These are phyloP conservation scores for Ammospiza nelsoni DNA, from an alignment of 2,113 vertebrate species.

Conservation along the genomic window DNA sequence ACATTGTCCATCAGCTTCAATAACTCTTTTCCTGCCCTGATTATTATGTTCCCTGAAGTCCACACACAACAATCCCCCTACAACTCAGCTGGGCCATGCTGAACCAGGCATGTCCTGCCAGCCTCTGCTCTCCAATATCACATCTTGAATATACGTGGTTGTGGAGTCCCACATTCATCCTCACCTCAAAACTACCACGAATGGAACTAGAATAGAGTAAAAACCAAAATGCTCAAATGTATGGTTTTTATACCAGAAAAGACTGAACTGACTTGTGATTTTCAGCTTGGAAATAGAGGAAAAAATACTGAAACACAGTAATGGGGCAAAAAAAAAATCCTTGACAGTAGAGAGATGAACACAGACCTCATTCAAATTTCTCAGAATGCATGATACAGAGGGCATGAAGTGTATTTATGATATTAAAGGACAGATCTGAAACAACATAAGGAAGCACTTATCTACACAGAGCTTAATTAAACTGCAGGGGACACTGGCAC, in stretches of 20 bases:
- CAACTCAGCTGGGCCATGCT: neutral
- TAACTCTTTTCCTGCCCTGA: neutral
- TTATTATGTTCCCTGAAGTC: neutral
- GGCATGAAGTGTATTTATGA: neutral
- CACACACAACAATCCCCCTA: neutral
- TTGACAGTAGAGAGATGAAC: neutral
- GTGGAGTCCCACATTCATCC: neutral
- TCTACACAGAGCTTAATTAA: conserved; percentile 11
- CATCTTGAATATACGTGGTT: neutral
- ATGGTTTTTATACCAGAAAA: neutral
- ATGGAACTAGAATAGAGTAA: neutral
- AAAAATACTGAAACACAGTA: neutral
- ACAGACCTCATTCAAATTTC: neutral
- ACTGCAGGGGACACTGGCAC: neutral
- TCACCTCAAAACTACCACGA: neutral
- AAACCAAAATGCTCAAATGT: neutral
- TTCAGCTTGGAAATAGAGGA: neutral
- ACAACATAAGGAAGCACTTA: conserved; percentile 37
- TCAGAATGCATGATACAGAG: neutral
- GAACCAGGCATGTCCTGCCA: neutral
- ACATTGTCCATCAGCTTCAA: conserved; percentile 16
- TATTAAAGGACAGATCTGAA: neutral
- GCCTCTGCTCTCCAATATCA: neutral
- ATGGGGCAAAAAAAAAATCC: neutral
- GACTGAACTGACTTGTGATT: neutral